Evolutionary conservation across 1,140 invertebrate genomes (phyloP), one percentile per base, ranked within the genome.

Genomic region (Thaumetopoea pityocampa): DNA sequence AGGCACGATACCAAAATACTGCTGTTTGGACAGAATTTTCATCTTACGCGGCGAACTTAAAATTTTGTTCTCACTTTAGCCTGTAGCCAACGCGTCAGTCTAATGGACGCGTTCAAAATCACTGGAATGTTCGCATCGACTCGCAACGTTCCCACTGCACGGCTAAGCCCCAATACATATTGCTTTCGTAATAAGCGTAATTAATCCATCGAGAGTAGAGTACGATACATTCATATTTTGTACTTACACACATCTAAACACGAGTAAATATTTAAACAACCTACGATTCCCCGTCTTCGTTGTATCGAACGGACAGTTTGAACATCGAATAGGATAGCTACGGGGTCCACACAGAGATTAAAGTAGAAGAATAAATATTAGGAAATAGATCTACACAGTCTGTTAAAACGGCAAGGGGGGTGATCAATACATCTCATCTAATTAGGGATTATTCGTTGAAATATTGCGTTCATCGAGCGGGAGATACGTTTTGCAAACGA

Each of bases 161-260:
- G 64, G 60, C 67, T 58, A 51, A 49, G 54, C 58, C 63, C 42
- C 53, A 32, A 54, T 51, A 69, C 47, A 63, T 76, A 78, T 80
- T 78, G 78, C 73, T 82, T 58, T 65, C 57, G 38, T 56, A 50
- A 52, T 78, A 79, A 78, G 71, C 78, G 76, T 82, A 78, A 71
- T 72, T 54, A 53, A 66, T 73, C 67, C 64, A 58, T 58, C 47
- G 34, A 60, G 65, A 68, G 58, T 70, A 67, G 65, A n/a, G 54
- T 61, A 77, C 59, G 62, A 68, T 60, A 72, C 59, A 67, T 61
- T 29, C 59, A 68, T 76, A 57, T 20, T 40, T 83, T 82, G 78
- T 80, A 83, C 78, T 78, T 72, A 76, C 65, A 74, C 67, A 69
- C 65, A 61, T 62, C 55, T 64, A 64, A 62, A 66, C 57, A 61